Evolutionary conservation across 2,888 invertebrate genomes (phyloP).

Genomic region (Pomacea canaliculata): DNA sequence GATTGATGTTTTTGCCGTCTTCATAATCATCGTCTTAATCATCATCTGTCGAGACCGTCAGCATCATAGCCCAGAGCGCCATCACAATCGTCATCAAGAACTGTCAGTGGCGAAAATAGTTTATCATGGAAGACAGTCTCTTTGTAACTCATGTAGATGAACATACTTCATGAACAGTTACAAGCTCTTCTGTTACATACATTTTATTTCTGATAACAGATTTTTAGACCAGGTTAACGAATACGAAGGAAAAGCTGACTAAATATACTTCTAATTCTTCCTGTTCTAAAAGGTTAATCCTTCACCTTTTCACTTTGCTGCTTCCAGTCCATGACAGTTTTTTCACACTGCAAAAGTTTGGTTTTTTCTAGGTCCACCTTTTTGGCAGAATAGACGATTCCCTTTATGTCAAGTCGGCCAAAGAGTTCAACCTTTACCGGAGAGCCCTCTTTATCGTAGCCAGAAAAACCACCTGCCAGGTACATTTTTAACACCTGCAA

Average conservation of each 20-base stretch:
- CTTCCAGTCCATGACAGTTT: slow-evolving; percentile 59
- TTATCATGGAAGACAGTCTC: no score
- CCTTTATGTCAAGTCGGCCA: slow-evolving; percentile 68
- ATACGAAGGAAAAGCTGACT: not conserved
- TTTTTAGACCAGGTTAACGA: not conserved
- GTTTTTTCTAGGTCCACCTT: slow-evolving; percentile 65
- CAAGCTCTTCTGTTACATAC: no score
- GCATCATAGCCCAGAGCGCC: no score
- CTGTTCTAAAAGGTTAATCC: not conserved
- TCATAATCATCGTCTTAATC: no score
- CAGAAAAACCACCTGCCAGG: slow-evolving; percentile 65
- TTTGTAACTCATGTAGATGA: no score
- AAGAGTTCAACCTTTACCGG: slow-evolving; percentile 64
- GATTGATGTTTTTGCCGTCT: no score
- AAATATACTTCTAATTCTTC: no score
- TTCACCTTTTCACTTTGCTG: slow-evolving; percentile 61
- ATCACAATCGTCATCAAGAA: no score
- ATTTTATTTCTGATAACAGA: no score
- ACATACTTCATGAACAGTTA: no score
- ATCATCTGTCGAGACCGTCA: no score
- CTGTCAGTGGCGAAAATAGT: no score
- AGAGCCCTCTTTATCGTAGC: slow-evolving; percentile 67
- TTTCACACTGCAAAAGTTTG: slow-evolving; percentile 65
- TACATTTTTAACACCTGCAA: slow-evolving; percentile 63
- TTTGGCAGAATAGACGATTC: slow-evolving; percentile 64